Base-by-base conservation (phyloP, 2,797 vertebrate genomes). In the Bradypus variegatus region DNA sequence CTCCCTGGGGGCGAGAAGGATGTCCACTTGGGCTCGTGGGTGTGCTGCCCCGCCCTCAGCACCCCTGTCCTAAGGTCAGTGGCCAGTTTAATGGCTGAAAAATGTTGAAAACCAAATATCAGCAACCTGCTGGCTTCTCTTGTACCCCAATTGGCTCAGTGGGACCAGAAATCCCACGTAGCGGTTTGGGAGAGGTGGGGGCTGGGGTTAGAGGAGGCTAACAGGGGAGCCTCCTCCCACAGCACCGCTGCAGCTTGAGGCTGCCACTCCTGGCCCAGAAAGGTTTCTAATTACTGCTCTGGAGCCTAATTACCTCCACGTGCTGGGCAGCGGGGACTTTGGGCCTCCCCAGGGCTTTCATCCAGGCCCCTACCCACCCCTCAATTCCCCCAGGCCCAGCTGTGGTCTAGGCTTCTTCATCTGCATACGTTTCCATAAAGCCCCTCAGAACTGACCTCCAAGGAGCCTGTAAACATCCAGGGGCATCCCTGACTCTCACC, bases 231-330 rank as follows among this genome's bases (percentile, higher is more conserved):
- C 86, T 76, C 70, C 38, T 90, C 90, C 90, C 77, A 60, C 33
- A 60, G 72, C 79, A 75, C 80, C 4, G 13, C 89, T 48, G 89
- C 3, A 18, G 91, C 91, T 72, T 31, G 69, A 92, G 86, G 92
- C 93, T 64, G 89, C 81, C 75, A 93, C 89, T 95, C 75, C 87
- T 93, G 94, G 94, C 95, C 94, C 93, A 96, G 95, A 96, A 96
- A 95, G 83, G 88, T 64, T 96, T 94, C 91, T 96, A 96, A 96
- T 96, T 95, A 96, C 94, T 12, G 75, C 86, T 94, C 85, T 95
- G 86, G 87, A 93, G 77, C 92, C 96, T 96, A 96, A 96, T 96
- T 96, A 96, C 90, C 81, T 78, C 88, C 76, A n/a, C 2, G 70
- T 18, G 64, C 91, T 27, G 55, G 95, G 95, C 95, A 89, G 73